Evolutionary conservation across 2,797 vertebrate genomes (phyloP), one percentile per base, ranked within the genome.

Genomic region (Enteromius treurensis): DNA sequence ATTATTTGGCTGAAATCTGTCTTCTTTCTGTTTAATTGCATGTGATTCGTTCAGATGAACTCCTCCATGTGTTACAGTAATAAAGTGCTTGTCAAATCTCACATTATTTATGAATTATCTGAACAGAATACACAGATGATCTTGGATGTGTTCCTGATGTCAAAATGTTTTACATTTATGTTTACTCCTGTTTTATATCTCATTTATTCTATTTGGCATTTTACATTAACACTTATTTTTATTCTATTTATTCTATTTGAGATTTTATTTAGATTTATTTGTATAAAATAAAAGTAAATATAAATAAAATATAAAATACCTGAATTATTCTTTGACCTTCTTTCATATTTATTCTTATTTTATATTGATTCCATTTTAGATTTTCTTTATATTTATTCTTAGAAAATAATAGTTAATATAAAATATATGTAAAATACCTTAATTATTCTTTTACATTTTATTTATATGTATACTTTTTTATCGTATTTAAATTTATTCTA

Each of bases 41-140:
- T 74, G 26, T 34, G 47, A 73, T n/a, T 71, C 14, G 21, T 26
- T 70, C 37, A 23, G 68, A 42, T 7, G 14, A 65, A 34, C 29
- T 65, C 7, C 17, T 67, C 7, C 32, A 10, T 67, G 37, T n/a
- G 34, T 69, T 37, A 42, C 70, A 51, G 14, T 29, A 71, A 49
- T 71, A 19, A 71, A 49, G 14, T 32, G 15, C 26, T 15, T 14
- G 3, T 70, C 40, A 29, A 17, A 71, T 49, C 26, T 29, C 17
- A 73, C 47, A 51, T 51, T 21, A 21, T 32, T 51, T 21, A 51
- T 73, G 70, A 51, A 70, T 69, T 14, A 69, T 69, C 40, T 23
- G 37, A 45, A 15, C 23, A 23, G n/a, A 45, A 70, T 15, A 45
- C 5, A 45, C 29, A 19, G 23, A 60, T 60, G n/a, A 26, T 13